Conservation (phyloP, 2,797 vertebrate genomes). For the Garrulus glandarius region DNA sequence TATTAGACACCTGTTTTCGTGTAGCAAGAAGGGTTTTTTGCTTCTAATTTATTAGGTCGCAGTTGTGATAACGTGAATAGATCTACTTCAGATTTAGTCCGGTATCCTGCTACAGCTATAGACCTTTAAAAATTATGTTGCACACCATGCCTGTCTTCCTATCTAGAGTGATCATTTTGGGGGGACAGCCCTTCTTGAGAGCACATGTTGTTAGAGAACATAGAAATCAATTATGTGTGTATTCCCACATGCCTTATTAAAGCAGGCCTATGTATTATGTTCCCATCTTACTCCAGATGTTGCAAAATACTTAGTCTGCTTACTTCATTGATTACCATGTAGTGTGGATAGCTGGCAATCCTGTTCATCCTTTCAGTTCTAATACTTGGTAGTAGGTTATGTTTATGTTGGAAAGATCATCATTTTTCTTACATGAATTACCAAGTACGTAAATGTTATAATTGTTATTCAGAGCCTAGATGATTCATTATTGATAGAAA, state of each 20-base stretch:
- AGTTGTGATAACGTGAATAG: not conserved
- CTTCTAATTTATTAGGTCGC: not conserved
- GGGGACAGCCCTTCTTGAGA: not conserved
- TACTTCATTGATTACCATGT: not conserved
- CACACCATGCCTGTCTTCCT: not conserved
- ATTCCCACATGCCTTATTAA: not conserved
- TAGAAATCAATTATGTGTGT: not conserved
- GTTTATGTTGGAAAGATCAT: conserved; percentile 8
- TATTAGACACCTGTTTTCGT: not conserved
- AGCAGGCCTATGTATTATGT: not conserved
- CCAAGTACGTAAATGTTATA: not conserved
- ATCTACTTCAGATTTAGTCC: not conserved
- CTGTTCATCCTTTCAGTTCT: not conserved
- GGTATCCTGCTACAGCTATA: not conserved
- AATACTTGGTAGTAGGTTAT: not conserved
- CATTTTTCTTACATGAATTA: not conserved
- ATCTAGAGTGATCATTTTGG: not conserved
- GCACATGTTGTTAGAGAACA: not conserved
- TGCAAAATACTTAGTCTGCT: not conserved
- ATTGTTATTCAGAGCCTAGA: not conserved
- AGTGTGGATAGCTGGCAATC: not conserved
- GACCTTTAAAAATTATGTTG: not conserved
- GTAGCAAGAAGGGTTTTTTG: not conserved
- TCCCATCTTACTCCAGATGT: not conserved
- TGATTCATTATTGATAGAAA: conserved; percentile 31